Evolutionary conservation across 2,113 vertebrate genomes (phyloP).

Genomic region (Neolamprologus variostigma): DNA sequence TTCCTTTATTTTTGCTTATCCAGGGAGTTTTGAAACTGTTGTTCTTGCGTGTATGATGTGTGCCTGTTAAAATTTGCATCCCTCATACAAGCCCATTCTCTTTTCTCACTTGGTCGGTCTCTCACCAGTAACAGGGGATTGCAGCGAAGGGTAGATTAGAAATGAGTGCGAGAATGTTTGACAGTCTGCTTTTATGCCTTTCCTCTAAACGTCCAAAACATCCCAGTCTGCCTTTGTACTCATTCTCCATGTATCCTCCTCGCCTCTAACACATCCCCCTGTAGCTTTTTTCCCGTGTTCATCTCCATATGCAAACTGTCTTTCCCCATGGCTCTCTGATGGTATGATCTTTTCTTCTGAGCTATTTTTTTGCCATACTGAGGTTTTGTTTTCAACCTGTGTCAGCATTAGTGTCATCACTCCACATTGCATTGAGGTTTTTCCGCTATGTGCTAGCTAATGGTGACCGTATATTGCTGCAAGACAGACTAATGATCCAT

Average conservation of each 20-base stretch:
- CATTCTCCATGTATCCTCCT: not conserved
- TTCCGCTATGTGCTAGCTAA: not conserved
- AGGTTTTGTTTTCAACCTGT: slow-evolving; percentile 24
- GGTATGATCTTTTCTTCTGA: slow-evolving; percentile 14
- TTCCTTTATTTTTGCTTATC: not conserved
- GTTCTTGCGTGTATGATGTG: not conserved
- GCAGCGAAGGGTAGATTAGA: slow-evolving; percentile 33
- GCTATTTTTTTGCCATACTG: slow-evolving; percentile 9
- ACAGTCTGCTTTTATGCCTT: slow-evolving; percentile 22
- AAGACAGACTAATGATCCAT: not conserved
- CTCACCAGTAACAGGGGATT: not conserved
- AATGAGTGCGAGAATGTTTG: slow-evolving; percentile 18
- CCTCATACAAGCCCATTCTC: slow-evolving; percentile 5
- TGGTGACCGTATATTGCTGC: not conserved
- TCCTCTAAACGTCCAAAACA: not conserved
- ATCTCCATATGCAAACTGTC: slow-evolving; percentile 36
- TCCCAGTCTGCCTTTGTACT: slow-evolving; percentile 21
- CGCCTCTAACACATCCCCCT: not conserved
- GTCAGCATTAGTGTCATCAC: slow-evolving; percentile 32
- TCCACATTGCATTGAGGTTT: slow-evolving; percentile 21
- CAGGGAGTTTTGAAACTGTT: not conserved
- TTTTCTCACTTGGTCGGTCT: slow-evolving; percentile 7
- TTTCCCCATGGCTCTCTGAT: slow-evolving; percentile 30
- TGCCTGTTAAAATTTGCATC: slow-evolving; percentile 23
- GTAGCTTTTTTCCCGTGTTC: slow-evolving; percentile 12